Base-by-base conservation (phyloP, 2,113 vertebrate genomes). In the Mastomys coucha region DNA sequence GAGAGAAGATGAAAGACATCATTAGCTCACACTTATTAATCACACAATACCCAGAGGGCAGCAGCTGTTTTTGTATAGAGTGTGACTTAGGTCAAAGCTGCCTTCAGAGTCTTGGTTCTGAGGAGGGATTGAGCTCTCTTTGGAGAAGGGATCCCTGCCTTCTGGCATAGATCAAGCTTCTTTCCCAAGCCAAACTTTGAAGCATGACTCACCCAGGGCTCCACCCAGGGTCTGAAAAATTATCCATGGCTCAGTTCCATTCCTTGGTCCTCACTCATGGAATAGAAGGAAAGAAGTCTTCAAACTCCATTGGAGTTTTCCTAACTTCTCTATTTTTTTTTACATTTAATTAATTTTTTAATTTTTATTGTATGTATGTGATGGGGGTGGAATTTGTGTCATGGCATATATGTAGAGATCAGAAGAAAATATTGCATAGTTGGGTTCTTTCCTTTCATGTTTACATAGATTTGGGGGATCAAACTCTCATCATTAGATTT, bases 1-100 rank as follows among this genome's bases (percentile, higher is more conserved):
- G 20, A 69, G 65, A 69, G 60, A 92, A 53, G 75, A 85, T 80
- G 73, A 96, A 92, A 91, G 49, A 12, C 2, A 42, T 63, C 63
- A 81, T 89, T 96, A 73, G 91, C 77, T 94, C 69, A 89, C 9
- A 82, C 11, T 85, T 95, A 70, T 13, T 96, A 92, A 85, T 90
- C 49, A 92, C 56, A 77, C 33, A 65, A 56, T 91, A 69, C 51
- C 42, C 80, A 89, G 88, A 93, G 45, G 7, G 53, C 77, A 69
- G 78, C 42, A 70, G 56, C 67, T 91, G 36, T 58, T n/a, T 49
- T 81, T 56, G 93, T 88, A 73, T 93, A 80, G n/a, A 88, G 73
- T 36, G 36, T 31, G 16, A 77, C 88, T 78, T n/a, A 81, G 58
- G 92, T 81, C 56, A 94, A 96, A 94, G 81, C 31, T 91, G 39